Percentiles rank a stretch among this genome's conserved stretches.
phyloP scores from a whole-genome alignment of 2,888 invertebrate species.

The Rotaria macrura region DNA sequence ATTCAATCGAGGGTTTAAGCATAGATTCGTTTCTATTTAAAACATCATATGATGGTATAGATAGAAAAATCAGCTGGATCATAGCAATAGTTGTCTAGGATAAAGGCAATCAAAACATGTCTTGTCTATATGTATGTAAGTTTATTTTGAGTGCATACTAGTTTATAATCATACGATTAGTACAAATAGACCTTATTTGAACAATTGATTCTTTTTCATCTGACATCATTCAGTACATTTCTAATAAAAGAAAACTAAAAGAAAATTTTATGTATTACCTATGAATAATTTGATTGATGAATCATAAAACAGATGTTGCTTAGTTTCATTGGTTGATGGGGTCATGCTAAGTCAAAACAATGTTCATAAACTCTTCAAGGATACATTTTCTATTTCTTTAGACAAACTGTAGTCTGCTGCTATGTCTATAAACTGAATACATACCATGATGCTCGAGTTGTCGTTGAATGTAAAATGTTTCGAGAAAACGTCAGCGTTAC shows the following conservation, averaged over 20 bases:
- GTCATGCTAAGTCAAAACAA: too few relatives aligned
- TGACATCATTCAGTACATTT: not conserved
- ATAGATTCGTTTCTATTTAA: not conserved
- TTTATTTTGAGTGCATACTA: not conserved
- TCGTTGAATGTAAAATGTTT: too few relatives aligned
- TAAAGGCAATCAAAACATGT: not conserved
- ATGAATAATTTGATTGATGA: too few relatives aligned
- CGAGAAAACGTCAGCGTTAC: too few relatives aligned
- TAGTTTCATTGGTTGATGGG: too few relatives aligned
- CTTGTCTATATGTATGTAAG: not conserved
- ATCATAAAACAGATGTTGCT: too few relatives aligned
- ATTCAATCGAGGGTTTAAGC: not conserved
- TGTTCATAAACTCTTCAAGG: too few relatives aligned
- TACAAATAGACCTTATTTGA: not conserved
- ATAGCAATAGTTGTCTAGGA: not conserved
- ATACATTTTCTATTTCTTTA: too few relatives aligned
- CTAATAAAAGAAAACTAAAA: not conserved
- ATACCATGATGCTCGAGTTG: too few relatives aligned
- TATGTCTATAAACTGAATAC: too few relatives aligned
- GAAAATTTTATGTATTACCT: too few relatives aligned
- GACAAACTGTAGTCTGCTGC: too few relatives aligned
- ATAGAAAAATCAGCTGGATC: not conserved
- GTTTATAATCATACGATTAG: not conserved
- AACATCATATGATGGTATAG: not conserved
- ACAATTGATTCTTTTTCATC: not conserved